Evolutionary conservation across 2,888 invertebrate genomes (phyloP), one percentile per base, ranked within the genome.

Genomic region (Caradrina kadenii): DNA sequence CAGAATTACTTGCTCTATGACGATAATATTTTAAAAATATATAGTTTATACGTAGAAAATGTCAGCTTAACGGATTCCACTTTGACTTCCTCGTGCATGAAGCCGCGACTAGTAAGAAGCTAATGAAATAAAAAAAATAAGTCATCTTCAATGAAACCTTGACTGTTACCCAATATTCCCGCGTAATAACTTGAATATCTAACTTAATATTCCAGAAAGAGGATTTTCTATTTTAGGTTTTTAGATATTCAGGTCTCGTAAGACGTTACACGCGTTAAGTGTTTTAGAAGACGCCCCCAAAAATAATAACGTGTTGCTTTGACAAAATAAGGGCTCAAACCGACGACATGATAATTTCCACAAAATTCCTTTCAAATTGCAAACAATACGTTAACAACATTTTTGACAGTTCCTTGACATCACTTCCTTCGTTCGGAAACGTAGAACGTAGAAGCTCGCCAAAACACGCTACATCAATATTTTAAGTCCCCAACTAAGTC

Each of bases 381-480:
- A 17, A 48, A 53, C 21, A 5, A 8, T 1, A 15, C 2, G 8
- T 74, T 75, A n/a, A 35, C 21, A 52, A 56, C 10, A 48, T 54
- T 54, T 26, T 53, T 75, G 76, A 67, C 58, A 53, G 48, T 48
- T 11, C 5, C 55, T 1, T 55, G 55, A 35, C 42, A 66, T 65
- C 8, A 19, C 49, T 55, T 35, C 6, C 11, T 55, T 22, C 35
- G 55, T 75, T 71, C 50, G 15, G 26, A 66, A 67, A 75, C 42
- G 49, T 42, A 31, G 11, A 67, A 75, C 42, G 49, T 35, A 31
- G 11, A 39, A 17, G n/a, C 19, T 39, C 39, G 1, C 22, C 17
- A 56, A 67, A 70, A 69, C 52, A 45, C 17, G 56, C 21, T 31
- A 60, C 60, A 67, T 76, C 71, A 77, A 84, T 76, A 69, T 73